A percentile compares a stretch with the other conserved stretches of the same genome.
These are phyloP conservation scores for Synergus umbraculus DNA, from an alignment of 2,888 invertebrate species.

Conservation along the genomic window DNA sequence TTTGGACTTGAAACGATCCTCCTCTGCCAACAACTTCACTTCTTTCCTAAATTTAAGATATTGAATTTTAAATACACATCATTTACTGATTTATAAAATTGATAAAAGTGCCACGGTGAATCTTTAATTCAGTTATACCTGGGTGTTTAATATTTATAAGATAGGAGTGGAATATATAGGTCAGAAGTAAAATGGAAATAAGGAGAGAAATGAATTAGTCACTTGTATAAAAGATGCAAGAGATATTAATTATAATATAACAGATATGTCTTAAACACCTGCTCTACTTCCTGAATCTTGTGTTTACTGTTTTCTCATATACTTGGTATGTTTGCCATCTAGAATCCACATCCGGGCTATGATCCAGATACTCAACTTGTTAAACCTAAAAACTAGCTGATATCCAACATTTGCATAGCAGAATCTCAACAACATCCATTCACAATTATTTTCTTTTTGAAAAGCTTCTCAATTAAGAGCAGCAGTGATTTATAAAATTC, in stretches of 20 bases:
- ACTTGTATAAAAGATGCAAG: constrained; percentile 9
- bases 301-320: constrained; percentile 31
- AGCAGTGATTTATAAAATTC: too few species aligned
- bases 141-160: not conserved
- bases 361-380: constrained; percentile 17
- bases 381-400: constrained; percentile 34
- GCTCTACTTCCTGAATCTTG: constrained; percentile 30
- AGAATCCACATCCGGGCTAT: constrained; percentile 34
- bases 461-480: too few species aligned
- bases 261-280: constrained; percentile 20
- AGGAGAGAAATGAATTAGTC: constrained; percentile 13
- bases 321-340: constrained; percentile 11
- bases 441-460: not conserved
- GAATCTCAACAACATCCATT: not conserved
- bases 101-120: not conserved
- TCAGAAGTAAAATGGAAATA: not conserved
- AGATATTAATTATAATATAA: constrained; percentile 26
- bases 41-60: not conserved
- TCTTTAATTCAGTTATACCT: not conserved
- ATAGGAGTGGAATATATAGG: constrained; percentile 21
- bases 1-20: constrained; percentile 1
- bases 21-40: not conserved
- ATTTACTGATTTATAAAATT: not conserved
- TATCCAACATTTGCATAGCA: not conserved
- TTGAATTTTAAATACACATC: not conserved